Percentiles rank a stretch among this genome's conserved stretches.
phyloP scores from a whole-genome alignment of 2,888 invertebrate genomes.

The Cantharis rustica region DNA sequence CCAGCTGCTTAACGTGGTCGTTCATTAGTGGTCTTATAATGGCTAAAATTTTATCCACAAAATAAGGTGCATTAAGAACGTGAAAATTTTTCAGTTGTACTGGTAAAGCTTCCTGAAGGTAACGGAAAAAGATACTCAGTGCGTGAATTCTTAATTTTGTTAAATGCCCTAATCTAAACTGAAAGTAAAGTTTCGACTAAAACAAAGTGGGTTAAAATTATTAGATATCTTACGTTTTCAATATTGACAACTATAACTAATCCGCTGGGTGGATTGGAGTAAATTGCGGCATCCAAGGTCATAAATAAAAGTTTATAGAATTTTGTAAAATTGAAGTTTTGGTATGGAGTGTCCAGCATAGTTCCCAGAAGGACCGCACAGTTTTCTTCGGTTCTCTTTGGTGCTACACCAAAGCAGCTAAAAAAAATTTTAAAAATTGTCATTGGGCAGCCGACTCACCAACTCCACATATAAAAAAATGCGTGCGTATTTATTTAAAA shows the following conservation, averaged over 20 bases:
- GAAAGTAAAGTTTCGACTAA: constrained; percentile 15
- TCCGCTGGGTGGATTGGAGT: constrained; percentile 64
- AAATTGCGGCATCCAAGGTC: constrained; percentile 58
- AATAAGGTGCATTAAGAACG: constrained; percentile 51
- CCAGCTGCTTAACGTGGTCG: constrained; percentile 33
- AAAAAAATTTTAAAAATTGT: constrained; percentile 27
- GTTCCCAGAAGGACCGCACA: constrained; percentile 67
- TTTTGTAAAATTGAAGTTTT: constrained; percentile 63
- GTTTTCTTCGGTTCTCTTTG: constrained; percentile 63
- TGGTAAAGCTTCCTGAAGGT: constrained; percentile 51
- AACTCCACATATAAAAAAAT: too few relatives aligned
- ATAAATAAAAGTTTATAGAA: constrained; percentile 60
- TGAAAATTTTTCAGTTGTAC: constrained; percentile 51
- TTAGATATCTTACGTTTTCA: constrained; percentile 60
- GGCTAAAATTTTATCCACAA: constrained; percentile 51
- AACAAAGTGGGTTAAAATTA: background rate
- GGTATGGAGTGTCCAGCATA: constrained; percentile 61
- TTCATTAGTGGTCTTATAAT: constrained; percentile 50
- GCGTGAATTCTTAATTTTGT: constrained; percentile 39
- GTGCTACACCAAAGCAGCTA: constrained; percentile 56
- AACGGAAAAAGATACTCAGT: constrained; percentile 40
- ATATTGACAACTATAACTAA: constrained; percentile 72
- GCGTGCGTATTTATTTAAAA: too few relatives aligned
- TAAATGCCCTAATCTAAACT: constrained; percentile 45
- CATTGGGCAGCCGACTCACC: too few relatives aligned